Evolutionary conservation across 2,797 vertebrate species (phyloP).

Genomic region (Cynodonichthys magdalenae): DNA sequence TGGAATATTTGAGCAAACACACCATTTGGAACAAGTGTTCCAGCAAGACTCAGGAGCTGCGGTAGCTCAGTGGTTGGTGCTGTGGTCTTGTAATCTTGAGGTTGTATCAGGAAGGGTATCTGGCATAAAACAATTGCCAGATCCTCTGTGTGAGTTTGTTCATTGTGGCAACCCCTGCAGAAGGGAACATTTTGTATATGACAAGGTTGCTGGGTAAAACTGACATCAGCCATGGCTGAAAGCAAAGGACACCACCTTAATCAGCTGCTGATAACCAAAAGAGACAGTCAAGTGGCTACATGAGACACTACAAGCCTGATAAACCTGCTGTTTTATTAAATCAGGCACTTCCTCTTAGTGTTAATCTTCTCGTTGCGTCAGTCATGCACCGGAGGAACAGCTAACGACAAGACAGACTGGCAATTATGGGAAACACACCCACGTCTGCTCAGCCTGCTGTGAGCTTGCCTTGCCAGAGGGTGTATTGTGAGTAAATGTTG

Average conservation of each 20-base stretch:
- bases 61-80: too few relatives aligned
- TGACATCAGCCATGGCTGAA: background rate
- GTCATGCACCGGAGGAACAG: constrained; percentile 13
- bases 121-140: too few relatives aligned
- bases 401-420: constrained; percentile 11
- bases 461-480: background rate
- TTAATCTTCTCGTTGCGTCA: constrained; percentile 12
- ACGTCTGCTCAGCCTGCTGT: background rate
- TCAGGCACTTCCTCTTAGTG: background rate
- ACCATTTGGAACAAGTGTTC: too few relatives aligned
- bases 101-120: too few relatives aligned
- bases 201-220: background rate
- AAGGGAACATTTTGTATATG: background rate
- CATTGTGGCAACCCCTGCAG: too few relatives aligned
- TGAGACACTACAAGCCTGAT: constrained; percentile 2
- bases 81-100: too few relatives aligned
- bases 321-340: constrained; percentile 16
- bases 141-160: too few relatives aligned
- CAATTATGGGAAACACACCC: constrained; percentile 8
- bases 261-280: background rate
- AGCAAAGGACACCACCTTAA: background rate
- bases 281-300: constrained; percentile 4
- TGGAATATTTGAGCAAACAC: too few relatives aligned
- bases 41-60: too few relatives aligned
- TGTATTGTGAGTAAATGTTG: background rate